Base-by-base conservation (phyloP, 2,113 vertebrate species). In the Vicugna pacos region DNA sequence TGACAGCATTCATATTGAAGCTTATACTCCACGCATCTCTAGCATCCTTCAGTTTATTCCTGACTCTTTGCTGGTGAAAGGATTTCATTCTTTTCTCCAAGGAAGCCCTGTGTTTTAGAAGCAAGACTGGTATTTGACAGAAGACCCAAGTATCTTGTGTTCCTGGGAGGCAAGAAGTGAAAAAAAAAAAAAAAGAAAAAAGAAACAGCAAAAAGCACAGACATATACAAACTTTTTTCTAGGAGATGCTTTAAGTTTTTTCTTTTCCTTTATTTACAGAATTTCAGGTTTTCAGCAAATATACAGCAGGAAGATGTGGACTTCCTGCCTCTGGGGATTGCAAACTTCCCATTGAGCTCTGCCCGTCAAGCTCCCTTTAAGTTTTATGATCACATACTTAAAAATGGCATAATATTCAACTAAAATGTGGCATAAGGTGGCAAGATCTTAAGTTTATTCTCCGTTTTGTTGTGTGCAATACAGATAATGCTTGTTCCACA, bases 1-100 rank as follows among this genome's bases (percentile, higher is more conserved):
- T 92, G 95, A 95, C 95, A 96, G 62, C 84, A 52, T 93, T 96
- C 12, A 13, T 60, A 54, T 38, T 35, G 91, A 92, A 88, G 84
- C 30, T 69, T 70, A 70, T 65, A 48, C 15, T 42, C 35, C 60
- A 69, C 69, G 6, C 67, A n/a, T 81, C 88, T 81, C 88, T 84
- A 93, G 48, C 72, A 85, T 73, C 81, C 79, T 94, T 86, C n/a
- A 30, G 42, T 89, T 95, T 79, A 70, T 67, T 87, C n/a, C 52
- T n/a, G 17, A 72, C 24, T 65, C 17, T 46, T 2, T 65, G 24
- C 38, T 79, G 19, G 80, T 76, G 79, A 75, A 91, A 93, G 38
- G 83, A 85, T 83, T 95, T 94, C 52, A 30, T 85, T 92, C 50
- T 88, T 88, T 91, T 69, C 84, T 46, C 22, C 0, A 3, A 81